Base-by-base conservation (phyloP, 1,140 invertebrate genomes). In the Hirudo medicinalis region DNA sequence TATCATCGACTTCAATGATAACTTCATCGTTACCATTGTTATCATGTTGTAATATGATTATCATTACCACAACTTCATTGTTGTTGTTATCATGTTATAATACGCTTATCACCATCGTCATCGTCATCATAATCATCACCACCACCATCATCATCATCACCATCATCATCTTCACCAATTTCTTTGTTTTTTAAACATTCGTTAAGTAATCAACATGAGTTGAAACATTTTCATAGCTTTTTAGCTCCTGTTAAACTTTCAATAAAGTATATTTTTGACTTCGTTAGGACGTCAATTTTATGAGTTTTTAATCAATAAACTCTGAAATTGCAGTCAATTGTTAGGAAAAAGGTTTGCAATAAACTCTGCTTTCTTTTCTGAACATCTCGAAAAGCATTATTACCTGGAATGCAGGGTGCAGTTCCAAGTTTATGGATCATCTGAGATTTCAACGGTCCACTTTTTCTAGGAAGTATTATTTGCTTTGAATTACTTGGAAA, bases 241-340 rank as follows among this genome's bases (percentile, higher is more conserved):
- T 63, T 63, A 25, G 57, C 29, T 32, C 22, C 19, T 9, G 11
- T 63, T 32, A 63, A 25, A 22, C 4, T 63, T 63, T 13, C 29
- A 22, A 63, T 63, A 63, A 63, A 25, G 22, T 25, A 25, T 32
- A 63, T 63, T 63, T 63, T 63, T 63, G 29, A 25, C 57, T 25
- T 63, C 13, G 29, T 63, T 32, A 63, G 22, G 11, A 63, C 29
- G 22, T 36, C 32, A 63, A 13, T 32, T 25, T 19, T 25, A 11
- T 63, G 22, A n/a, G 4, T 32, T 49, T 49, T 49, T 15, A 49
- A 49, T 49, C 15, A 49, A 49, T 49, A 49, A 49, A 49, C 43
- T 15, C 3, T 15, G 9, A 49, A 49, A 17, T 49, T 13, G 15
- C 9, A 5, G 3, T 49, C 0, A 49, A 49, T 5, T 49, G 43